Evolutionary conservation across 2,888 invertebrate genomes (phyloP), one percentile per base, ranked within the genome.

Genomic region (Automeris io): DNA sequence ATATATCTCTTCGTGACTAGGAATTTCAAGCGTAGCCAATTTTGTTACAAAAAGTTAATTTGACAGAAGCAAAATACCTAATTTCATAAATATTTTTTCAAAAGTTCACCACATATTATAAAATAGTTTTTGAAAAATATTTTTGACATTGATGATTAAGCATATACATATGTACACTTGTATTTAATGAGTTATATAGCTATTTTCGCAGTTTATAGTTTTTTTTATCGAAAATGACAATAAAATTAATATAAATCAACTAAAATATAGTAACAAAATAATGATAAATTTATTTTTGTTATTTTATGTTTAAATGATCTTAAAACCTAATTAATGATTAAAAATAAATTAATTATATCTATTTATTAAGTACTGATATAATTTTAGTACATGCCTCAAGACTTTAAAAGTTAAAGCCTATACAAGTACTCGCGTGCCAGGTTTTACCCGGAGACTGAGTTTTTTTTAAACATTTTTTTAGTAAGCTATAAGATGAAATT

Each of bases 391-490:
- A 78, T 85, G 80, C 80, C 60, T 61, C 61, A 65, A 79, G 85
- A 81, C 86, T 86, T 86, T 86, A 82, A 68, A 61, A 63, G 62
- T 70, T 81, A 86, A 86, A 86, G 86, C 63, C 86, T 70, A 72
- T 69, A 83, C 86, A 82, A 82, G 82, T 86, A 85, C 86, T 66
- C 60, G 48, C 61, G 54, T 61, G 50, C 50, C 34, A 34, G 39
- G 18, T 34, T 7, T 9, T 18, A 26, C 24, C 32, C 36, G 16
- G 18, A 18, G 26, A 25, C 22, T 26, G 19, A 21, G 23, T 22
- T 13, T 22, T 8, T 34, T 21, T 12, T 34, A 34, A 11, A 26
- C 11, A 9, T 16, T n/a, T 11, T 11, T 4, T 11, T 19, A 11
- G 7, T 33, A 12, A 13, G 13, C 9, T 23, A 54, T 56, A 53